A percentile compares a stretch with the other conserved stretches of the same genome.
Conservation (phyloP, 2,797 vertebrate species). For the Molothrus aeneus region DNA sequence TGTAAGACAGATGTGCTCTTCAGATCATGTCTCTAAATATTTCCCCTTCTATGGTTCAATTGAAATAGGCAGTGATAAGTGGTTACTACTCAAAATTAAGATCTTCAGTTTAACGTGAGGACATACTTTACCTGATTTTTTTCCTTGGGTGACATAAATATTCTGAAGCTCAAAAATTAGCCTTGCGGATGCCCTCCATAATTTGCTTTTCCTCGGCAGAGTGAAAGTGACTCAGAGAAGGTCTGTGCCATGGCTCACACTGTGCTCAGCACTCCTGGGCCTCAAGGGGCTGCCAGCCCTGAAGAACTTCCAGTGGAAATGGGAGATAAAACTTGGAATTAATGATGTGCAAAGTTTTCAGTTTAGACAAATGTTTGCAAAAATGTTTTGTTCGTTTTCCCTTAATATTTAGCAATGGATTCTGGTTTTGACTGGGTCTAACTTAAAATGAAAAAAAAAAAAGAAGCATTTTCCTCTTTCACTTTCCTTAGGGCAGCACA, state of each 20-base stretch:
- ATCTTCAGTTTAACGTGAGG: background rate
- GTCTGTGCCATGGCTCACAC: background rate
- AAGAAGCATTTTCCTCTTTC: background rate
- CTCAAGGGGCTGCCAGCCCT: background rate
- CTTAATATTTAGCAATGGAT: background rate
- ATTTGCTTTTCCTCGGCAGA: background rate
- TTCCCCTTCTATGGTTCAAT: background rate
- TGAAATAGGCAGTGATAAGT: background rate
- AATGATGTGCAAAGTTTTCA: background rate
- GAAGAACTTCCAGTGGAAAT: background rate
- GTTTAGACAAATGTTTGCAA: slow-evolving; percentile 34
- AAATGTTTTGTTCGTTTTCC: slow-evolving; percentile 11
- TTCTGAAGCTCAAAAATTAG: background rate
- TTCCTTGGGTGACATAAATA: background rate
- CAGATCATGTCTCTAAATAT: background rate
- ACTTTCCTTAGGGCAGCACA: background rate
- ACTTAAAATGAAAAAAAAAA: background rate
- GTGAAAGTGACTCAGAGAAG: background rate
- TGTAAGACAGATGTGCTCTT: background rate
- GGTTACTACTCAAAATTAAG: background rate
- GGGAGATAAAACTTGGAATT: slow-evolving; percentile 34
- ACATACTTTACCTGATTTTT: background rate
- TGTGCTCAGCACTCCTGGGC: background rate
- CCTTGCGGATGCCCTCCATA: background rate
- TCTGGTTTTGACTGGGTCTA: background rate